phyloP scores from a whole-genome alignment of 2,888 invertebrate species.

The Sarcophaga caerulescens region DNA sequence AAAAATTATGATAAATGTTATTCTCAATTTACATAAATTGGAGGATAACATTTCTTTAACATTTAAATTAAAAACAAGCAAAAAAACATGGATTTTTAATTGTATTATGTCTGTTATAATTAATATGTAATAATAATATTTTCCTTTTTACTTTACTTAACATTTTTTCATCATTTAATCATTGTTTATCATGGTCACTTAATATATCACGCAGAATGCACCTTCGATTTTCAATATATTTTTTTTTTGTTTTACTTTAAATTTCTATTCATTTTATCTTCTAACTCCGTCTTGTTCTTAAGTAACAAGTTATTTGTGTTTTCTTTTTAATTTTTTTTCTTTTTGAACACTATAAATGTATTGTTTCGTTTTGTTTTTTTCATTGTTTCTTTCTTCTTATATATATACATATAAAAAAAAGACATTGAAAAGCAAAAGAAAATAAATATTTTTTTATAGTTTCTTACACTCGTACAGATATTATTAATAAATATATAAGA shows the following conservation, averaged over 20 bases:
- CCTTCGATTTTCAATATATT: slow-evolving; percentile 34
- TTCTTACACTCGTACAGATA: background rate
- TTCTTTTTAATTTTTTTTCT: slow-evolving; percentile 9
- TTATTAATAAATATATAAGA: background rate
- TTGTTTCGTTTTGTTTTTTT: slow-evolving; percentile 9
- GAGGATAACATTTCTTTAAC: slow-evolving; percentile 1
- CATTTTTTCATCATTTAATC: slow-evolving; percentile 27
- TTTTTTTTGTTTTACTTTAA: slow-evolving; percentile 10
- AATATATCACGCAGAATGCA: slow-evolving; percentile 70
- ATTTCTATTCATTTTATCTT: slow-evolving; percentile 16
- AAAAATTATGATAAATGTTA: background rate
- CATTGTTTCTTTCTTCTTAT: background rate
- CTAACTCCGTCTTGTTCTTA: slow-evolving; percentile 26
- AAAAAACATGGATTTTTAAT: slow-evolving; percentile 9
- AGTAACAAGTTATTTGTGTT: background rate
- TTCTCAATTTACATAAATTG: background rate
- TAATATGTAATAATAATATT: slow-evolving; percentile 23
- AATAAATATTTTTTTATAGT: background rate
- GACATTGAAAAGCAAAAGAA: slow-evolving; percentile 1
- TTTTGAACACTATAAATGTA: background rate
- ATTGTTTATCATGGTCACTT: slow-evolving; percentile 68
- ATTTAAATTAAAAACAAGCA: slow-evolving; percentile 51
- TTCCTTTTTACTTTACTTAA: slow-evolving; percentile 37
- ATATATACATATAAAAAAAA: slow-evolving; percentile 13
- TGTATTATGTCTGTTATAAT: background rate